Base-by-base conservation (phyloP, 2,797 vertebrate species). In the Melanotaenia nigrans region DNA sequence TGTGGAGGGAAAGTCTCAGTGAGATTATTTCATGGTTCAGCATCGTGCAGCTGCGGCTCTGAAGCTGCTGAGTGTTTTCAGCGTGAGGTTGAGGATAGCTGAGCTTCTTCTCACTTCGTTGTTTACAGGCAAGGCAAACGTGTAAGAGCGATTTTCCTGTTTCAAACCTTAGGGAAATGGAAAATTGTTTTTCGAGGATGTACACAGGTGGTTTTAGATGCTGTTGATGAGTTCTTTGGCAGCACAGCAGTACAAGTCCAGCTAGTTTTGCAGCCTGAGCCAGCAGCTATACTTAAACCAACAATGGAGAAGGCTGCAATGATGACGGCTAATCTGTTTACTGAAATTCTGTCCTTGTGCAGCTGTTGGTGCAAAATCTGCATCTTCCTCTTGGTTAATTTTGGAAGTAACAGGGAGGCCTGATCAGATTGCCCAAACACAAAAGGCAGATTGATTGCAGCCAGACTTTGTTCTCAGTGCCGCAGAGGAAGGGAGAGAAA, bases 361-460 rank as follows among this genome's bases (percentile, higher is more conserved):
- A 36, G 8, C 35, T 36, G 35, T 12, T 6, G 30, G 55, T 81
- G 38, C 65, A 79, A 81, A 89, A 81, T 76, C 57, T n/a, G 28
- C 66, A 73, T 84, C 67, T 33, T 65, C 36, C 40, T 49, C 64
- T 45, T 25, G 65, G 69, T 77, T 85, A 62, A 73, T 73, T 87
- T 80, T 3, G 10, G 74, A 56, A 63, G 49, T 65, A 82, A 71
- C 75, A 70, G 40, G 14, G 49, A 58, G 74, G 24, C 25, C 61
- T 8, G 61, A 81, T 90, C 82, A 71, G 74, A 85, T 85, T 73
- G 64, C 75, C 24, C 0, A 1, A 71, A 80, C 81, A 83, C 78
- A 89, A 85, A 86, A 83, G 81, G 71, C 67, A 64, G 61, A 82
- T 87, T 84, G 83, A 89, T 91, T 85, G 61, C 71, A 79, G 79